Percentiles rank a stretch among this genome's conserved stretches.
Conservation (phyloP, 2,113 vertebrate genomes). For the Junco hyemalis region DNA sequence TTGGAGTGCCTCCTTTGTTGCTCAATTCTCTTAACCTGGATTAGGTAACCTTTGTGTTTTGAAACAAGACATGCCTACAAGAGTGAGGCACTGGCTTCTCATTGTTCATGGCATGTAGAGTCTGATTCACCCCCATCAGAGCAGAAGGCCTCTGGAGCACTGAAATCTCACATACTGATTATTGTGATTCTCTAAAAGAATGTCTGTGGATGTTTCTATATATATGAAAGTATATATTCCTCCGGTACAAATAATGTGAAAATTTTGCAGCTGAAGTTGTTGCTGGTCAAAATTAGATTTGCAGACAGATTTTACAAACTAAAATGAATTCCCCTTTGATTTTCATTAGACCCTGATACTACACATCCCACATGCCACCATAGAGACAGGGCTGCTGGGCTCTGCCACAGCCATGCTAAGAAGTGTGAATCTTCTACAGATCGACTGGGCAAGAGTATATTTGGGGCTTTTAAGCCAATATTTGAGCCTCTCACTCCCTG, state of each 20-base stretch:
- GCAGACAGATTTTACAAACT: conserved; percentile 13
- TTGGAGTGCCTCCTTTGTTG: not conserved
- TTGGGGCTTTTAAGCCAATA: not conserved
- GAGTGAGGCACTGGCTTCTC: not conserved
- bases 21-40: not conserved
- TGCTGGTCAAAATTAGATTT: conserved; percentile 40
- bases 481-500: not conserved
- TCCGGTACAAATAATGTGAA: conserved; percentile 27
- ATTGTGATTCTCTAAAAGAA: conserved; percentile 25
- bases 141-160: not conserved
- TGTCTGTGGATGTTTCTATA: conserved; percentile 36
- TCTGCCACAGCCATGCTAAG: not conserved
- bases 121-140: not conserved
- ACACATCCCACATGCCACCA: not conserved
- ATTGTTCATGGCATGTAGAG: not conserved
- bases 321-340: not conserved
- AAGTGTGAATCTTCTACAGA: not conserved
- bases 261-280: conserved; percentile 24
- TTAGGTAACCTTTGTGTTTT: not conserved
- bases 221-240: conserved; percentile 34
- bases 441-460: not conserved
- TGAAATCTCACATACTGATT: not conserved
- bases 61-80: not conserved
- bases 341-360: not conserved
- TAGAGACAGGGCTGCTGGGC: not conserved